Evolutionary conservation across 2,113 vertebrate species (phyloP), one percentile per base, ranked within the genome.

Genomic region (Empidonax alnorum): DNA sequence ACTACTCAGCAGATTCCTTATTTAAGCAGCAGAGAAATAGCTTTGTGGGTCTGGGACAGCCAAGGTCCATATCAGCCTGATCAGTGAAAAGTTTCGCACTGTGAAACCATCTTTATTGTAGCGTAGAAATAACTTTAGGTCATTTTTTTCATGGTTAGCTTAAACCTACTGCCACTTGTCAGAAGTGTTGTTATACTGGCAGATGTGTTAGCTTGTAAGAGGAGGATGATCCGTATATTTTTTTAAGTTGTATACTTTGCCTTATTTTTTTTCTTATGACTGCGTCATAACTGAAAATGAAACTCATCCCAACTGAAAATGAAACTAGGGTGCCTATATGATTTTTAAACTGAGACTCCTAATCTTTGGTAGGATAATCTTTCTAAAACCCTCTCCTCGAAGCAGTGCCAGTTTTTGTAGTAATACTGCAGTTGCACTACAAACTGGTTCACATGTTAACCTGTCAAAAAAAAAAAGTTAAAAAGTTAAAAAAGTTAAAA

Each of bases 1-100:
- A 39, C 72, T 78, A 55, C 76, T 95, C 92, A 95, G 89, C 91
- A 95, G 86, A 94, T 93, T 90, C 42, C 44, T 74, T 84, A 25
- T 86, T 94, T 89, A 81, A 87, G 67, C 52, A 63, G 67, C 58
- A 72, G 37, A 90, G 78, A 86, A 63, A 46, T 46, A 74, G 52
- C 18, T 35, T 35, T 92, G 39, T 71, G 50, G 35, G 24, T 69
- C 42, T 85, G 65, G 59, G 47, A 81, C 23, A 66, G 86, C 56
- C 69, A 30, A 67, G 61, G 65, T 84, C 33, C 35, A 9, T 89
- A 86, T 89, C 46, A 73, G 23, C 35, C 72, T 81, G 20, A 28
- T 49, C 61, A 66, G 39, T 56, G n/a, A 4, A 89, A 65, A 65
- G 66, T 44, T 84, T 69, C 82, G 2, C 23, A 3, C 49, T 44